phyloP scores from a whole-genome alignment of 2,797 vertebrate genomes.

The Molossus molossus region DNA sequence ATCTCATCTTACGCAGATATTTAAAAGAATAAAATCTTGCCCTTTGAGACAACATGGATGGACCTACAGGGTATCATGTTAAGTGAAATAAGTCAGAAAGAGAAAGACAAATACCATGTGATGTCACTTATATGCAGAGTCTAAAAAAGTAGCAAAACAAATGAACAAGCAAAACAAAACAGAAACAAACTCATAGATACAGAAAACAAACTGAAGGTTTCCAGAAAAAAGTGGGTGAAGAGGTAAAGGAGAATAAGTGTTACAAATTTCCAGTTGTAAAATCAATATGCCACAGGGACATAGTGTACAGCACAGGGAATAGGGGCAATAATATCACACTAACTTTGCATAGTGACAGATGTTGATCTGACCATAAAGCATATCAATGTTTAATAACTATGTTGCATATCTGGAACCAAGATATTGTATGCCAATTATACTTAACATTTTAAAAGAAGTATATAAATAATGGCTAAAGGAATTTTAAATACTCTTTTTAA shows the following conservation, averaged over 20 bases:
- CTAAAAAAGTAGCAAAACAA: background rate
- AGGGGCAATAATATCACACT: background rate
- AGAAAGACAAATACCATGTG: background rate
- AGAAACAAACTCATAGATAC: background rate
- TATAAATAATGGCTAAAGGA: background rate
- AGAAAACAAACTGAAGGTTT: background rate
- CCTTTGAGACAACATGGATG: background rate
- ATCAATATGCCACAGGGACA: background rate
- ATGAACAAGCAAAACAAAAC: background rate
- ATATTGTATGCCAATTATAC: background rate
- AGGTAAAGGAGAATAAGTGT: background rate
- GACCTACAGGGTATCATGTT: background rate
- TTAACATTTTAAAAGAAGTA: background rate
- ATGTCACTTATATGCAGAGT: background rate
- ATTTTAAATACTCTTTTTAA: background rate
- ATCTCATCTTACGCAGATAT: background rate
- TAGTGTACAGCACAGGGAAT: background rate
- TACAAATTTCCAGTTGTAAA: background rate
- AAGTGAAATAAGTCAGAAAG: background rate
- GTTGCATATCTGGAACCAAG: background rate
- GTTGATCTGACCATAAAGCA: background rate
- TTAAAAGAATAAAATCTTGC: background rate
- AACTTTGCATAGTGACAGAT: background rate
- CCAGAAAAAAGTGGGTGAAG: background rate
- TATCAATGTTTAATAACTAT: background rate